Conservation (phyloP, 2,888 invertebrate species). For the Alviniconcha strummeri region DNA sequence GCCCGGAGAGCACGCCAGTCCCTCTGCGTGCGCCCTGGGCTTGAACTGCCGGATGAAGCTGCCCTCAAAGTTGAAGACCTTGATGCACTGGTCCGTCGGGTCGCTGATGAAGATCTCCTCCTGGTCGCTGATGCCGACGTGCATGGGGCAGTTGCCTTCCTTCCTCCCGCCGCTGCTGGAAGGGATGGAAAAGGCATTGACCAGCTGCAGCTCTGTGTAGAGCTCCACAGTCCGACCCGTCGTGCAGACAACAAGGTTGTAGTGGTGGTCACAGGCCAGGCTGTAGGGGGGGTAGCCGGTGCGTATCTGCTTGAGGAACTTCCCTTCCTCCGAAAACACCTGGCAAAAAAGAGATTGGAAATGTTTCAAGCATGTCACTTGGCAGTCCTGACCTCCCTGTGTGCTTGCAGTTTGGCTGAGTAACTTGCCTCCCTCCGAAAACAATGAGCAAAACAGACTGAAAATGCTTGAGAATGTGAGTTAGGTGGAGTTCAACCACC, state of each 20-base stretch:
- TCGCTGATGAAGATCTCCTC: slow-evolving; percentile 65
- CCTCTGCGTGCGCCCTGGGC: slow-evolving; percentile 52
- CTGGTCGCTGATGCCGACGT: slow-evolving; percentile 55
- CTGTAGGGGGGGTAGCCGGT: slow-evolving; percentile 57
- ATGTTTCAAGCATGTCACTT: no score
- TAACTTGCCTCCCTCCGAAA: no score
- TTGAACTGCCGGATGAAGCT: slow-evolving; percentile 55
- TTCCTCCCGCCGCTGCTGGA: slow-evolving; percentile 9
- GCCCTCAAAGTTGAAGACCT: slow-evolving; percentile 60
- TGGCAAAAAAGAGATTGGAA: neutral
- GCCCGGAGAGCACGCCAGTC: slow-evolving; percentile 58
- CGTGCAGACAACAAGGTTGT: slow-evolving; percentile 62
- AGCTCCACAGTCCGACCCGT: slow-evolving; percentile 54
- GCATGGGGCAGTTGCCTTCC: slow-evolving; percentile 39
- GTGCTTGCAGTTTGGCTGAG: no score
- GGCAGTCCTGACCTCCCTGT: no score
- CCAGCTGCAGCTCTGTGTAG: slow-evolving; percentile 40
- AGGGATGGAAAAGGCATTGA: slow-evolving; percentile 14
- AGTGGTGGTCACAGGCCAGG: slow-evolving; percentile 57
- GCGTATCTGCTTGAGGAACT: slow-evolving; percentile 56
- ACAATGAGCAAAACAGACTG: no score
- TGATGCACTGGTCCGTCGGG: slow-evolving; percentile 50
- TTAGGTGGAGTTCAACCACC: no score
- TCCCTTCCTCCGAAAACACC: slow-evolving; percentile 50
- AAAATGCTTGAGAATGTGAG: no score